These are phyloP conservation scores for Cossypha caffra DNA, from an alignment of 2,797 vertebrate genomes.

Conservation along the genomic window DNA sequence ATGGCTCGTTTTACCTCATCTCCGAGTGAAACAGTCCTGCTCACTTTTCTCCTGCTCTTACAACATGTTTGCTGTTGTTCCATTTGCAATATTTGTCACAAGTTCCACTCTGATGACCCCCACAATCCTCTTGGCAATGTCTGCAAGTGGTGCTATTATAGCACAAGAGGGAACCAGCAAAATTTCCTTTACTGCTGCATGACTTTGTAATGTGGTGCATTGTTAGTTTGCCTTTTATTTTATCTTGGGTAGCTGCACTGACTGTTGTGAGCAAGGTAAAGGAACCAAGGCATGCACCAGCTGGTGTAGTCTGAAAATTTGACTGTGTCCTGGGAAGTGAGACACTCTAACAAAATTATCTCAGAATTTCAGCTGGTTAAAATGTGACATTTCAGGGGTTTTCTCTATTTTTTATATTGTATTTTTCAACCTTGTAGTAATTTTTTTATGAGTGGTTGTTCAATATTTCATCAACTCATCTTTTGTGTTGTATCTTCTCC, in stretches of 20 bases:
- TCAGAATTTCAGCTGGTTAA: neutral
- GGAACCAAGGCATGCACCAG: rapidly evolving
- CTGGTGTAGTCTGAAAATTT: rapidly evolving
- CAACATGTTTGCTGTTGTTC: neutral
- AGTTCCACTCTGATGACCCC: neutral
- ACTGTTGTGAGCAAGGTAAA: neutral
- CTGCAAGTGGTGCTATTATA: neutral
- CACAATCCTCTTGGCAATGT: rapidly evolving
- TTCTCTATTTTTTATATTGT: neutral
- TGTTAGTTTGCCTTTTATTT: neutral
- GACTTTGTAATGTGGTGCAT: neutral
- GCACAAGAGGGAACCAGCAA: neutral
- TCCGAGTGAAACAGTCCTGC: neutral
- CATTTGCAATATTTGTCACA: slow-evolving; percentile 6
- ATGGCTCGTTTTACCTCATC: neutral
- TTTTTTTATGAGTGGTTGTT: neutral
- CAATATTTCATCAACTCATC: neutral
- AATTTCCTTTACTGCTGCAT: neutral
- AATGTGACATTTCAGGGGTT: neutral
- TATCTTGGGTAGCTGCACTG: neutral
- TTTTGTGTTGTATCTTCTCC: neutral
- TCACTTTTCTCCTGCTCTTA: neutral
- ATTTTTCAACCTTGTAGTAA: neutral
- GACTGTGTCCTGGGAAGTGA: neutral
- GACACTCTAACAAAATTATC: neutral